These are phyloP conservation scores for Hoplostethus atlanticus DNA, from an alignment of 2,797 vertebrate genomes.

Conservation along the genomic window DNA sequence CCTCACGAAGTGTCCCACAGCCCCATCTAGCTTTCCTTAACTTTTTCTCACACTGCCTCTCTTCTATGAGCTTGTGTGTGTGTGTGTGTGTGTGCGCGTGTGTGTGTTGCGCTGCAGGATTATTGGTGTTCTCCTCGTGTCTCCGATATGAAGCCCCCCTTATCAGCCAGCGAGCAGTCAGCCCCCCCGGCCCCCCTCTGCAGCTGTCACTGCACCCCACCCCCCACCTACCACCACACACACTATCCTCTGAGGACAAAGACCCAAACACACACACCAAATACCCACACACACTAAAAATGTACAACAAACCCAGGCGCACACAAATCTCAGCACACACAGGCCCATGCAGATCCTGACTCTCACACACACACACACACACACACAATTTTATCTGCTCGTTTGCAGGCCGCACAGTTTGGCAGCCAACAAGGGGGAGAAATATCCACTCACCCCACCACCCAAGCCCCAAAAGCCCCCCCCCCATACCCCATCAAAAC, in stretches of 20 bases:
- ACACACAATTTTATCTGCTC: constrained; percentile 90
- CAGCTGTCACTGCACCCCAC: constrained; percentile 87
- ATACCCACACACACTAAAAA: constrained; percentile 76
- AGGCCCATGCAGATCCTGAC: constrained; percentile 62
- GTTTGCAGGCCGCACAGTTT: constrained; percentile 81
- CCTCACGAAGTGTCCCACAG: constrained; percentile 32
- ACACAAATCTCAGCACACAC: constrained; percentile 67
- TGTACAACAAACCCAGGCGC: constrained; percentile 74
- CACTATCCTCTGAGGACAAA: constrained; percentile 72
- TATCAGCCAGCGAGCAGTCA: constrained; percentile 94
- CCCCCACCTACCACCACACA: constrained; percentile 43
- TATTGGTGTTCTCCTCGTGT: constrained; percentile 83
- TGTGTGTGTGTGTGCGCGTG: constrained; percentile 33
- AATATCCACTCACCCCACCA: constrained; percentile 56
- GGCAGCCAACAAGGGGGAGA: constrained; percentile 76
- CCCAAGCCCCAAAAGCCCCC: constrained; percentile 56
- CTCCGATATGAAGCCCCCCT: constrained; percentile 88
- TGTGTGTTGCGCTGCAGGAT: constrained; percentile 80
- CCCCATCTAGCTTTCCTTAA: constrained; percentile 58
- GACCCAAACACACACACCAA: constrained; percentile 64
- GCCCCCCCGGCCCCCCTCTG: constrained; percentile 80
- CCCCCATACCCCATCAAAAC: constrained; percentile 55
- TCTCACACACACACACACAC: constrained; percentile 46
- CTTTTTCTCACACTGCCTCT: constrained; percentile 50
- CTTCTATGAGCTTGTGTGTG: constrained; percentile 43